Evolutionary conservation across 2,113 vertebrate species (phyloP).

Genomic region (Nansenia antarctica): DNA sequence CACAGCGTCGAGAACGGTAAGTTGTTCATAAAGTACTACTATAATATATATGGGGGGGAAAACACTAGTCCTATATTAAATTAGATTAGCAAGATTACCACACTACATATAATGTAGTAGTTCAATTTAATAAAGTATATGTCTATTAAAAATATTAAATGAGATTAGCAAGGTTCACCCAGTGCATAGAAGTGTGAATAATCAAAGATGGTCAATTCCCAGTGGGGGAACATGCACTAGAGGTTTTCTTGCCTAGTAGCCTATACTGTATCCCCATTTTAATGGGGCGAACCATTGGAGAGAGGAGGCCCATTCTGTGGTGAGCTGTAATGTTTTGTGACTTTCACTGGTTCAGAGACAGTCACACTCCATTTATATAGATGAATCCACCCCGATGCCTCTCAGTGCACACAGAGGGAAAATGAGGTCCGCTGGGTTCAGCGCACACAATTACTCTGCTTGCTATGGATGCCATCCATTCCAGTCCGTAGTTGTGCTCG

Average conservation of each 20-base stretch:
- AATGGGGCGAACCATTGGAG: background rate
- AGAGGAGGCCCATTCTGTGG: background rate
- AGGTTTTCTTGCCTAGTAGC: background rate
- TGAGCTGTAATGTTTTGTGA: background rate
- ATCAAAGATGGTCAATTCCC: background rate
- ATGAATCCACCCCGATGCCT: background rate
- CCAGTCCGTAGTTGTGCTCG: background rate
- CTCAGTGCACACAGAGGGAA: background rate
- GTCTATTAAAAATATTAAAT: no score
- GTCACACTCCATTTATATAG: background rate
- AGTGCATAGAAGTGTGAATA: background rate
- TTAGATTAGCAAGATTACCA: background rate
- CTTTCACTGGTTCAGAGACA: background rate
- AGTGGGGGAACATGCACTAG: background rate
- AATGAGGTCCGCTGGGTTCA: conserved; percentile 6
- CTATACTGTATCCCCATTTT: background rate
- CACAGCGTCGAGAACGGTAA: background rate
- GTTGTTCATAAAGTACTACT: background rate
- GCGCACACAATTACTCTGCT: conserved; percentile 1
- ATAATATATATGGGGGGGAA: background rate
- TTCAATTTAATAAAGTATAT: background rate
- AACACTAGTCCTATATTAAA: background rate
- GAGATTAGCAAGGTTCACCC: no score
- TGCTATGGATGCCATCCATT: conserved; percentile 8
- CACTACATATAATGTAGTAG: no score